These are phyloP conservation scores for Eucera pruinosa DNA, from an alignment of 2,888 invertebrate genomes.

Conservation along the genomic window DNA sequence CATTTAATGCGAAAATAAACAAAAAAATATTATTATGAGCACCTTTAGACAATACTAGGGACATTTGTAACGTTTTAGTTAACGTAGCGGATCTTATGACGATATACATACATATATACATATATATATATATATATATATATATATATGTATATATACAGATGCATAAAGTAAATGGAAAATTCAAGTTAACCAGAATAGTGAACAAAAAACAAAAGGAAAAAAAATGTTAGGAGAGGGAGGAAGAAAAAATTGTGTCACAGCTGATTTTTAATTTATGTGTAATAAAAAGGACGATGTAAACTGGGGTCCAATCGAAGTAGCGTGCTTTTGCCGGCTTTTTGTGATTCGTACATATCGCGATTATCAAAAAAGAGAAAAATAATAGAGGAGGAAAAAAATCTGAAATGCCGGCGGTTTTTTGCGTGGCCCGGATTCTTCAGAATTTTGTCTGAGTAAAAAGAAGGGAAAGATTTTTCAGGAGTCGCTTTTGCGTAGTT, in stretches of 20 bases:
- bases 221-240: slow-evolving; percentile 13
- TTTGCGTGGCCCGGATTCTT: background rate
- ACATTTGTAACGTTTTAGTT: slow-evolving; percentile 71
- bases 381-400: no score
- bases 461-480: slow-evolving; percentile 7
- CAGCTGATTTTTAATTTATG: slow-evolving; percentile 54
- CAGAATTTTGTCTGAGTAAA: background rate
- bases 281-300: slow-evolving; percentile 72
- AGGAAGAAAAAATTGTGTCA: background rate
- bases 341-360: slow-evolving; percentile 80
- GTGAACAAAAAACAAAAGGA: slow-evolving; percentile 23
- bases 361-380: slow-evolving; percentile 46
- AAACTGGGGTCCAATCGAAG: slow-evolving; percentile 78
- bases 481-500: slow-evolving; percentile 30
- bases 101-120: background rate
- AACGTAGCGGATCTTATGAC: slow-evolving; percentile 54
- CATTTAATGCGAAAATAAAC: slow-evolving; percentile 30
- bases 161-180: no score
- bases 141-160: no score
- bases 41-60: slow-evolving; percentile 81
- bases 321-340: slow-evolving; percentile 75
- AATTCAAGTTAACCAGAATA: slow-evolving; percentile 4
- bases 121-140: no score
- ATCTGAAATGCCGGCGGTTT: slow-evolving; percentile 5
- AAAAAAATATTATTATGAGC: slow-evolving; percentile 52